Base-by-base conservation (phyloP, 2,113 vertebrate species). In the Eurystomus gularis region DNA sequence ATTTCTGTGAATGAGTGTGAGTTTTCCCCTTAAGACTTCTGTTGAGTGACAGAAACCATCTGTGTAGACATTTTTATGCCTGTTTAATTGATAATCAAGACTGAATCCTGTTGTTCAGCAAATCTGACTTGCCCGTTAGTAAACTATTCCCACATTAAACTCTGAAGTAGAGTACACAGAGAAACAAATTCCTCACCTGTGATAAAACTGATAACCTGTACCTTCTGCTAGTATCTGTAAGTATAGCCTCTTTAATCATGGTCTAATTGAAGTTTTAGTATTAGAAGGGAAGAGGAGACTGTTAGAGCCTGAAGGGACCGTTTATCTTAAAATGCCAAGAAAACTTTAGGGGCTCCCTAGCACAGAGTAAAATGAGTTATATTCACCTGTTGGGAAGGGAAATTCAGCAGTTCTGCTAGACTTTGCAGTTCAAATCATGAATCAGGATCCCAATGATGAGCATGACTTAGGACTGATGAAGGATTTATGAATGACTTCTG, bases 81-180 rank as follows among this genome's bases (percentile, higher is more conserved):
- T 85, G 54, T 97, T 98, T 96, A 97, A 97, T 89, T 97, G 95
- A 97, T 98, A 96, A 96, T 96, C 94, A 96, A 95, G 90, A 89
- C 39, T 86, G 64, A 88, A 84, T 97, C 87, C 95, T 90, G 35
- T 94, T 96, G 86, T 96, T 95, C 86, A 96, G 91, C 80, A 96
- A 94, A 89, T 95, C 81, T 81, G 75, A 95, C 90, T 96, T 79
- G 60, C 54, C 87, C 94, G 49, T 90, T 93, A 65, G 85, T 90
- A 93, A 96, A 97, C 37, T 91, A 29, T 96, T 96, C 73, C 40
- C n/a, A 80, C 17, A 25, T 82, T 84, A 83, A 96, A 94, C 75
- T 79, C 62, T 57, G 75, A 95, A 93, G 35, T 49, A 37, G 35
- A 91, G 52, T 42, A 87, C 33, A 64, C 54, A 88, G 46, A 71